Evolutionary conservation across 2,113 vertebrate species (phyloP), one percentile per base, ranked within the genome.

Genomic region (Pogonocichla stellata): DNA sequence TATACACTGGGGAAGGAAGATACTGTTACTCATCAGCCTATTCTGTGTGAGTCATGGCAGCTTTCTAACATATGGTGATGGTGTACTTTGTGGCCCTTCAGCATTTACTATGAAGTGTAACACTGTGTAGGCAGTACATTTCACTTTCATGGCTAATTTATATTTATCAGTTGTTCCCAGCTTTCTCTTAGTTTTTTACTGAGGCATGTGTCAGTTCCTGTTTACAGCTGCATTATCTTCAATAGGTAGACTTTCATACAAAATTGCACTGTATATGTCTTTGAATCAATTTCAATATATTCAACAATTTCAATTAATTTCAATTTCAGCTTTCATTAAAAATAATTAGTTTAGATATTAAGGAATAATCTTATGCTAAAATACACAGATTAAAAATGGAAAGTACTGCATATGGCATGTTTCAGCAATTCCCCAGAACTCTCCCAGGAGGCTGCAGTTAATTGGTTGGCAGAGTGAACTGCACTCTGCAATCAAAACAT

Each of bases 61-160:
- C 74, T 94, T 78, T 88, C 79, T 90, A 47, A 80, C 79, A 90
- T 66, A 90, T 20, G 90, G 81, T 90, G 67, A 71, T 53, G 60
- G 50, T 90, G 67, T 66, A 36, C 83, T 91, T 72, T 33, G 45
- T 85, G 89, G 67, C 90, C 74, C 38, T 94, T 69, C 71, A 80
- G 75, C 81, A n/a, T 69, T 31, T 40, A 87, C 61, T 69, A 58
- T 65, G 28, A 70, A 86, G 34, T 62, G 48, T 86, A 83, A 83
- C 66, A 14, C 50, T 74, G 66, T 73, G 89, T 95, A 62, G 95
- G 92, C 88, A 96, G 82, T 38, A 54, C 78, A 66, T 92, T 94
- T 93, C 79, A 90, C 51, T 96, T 92, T 56, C 60, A 38, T 56
- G 60, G 82, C 38, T 95, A 56, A 88, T 93, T 82, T 92, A 75